A percentile compares a stretch with the other conserved stretches of the same genome.
Evolutionary conservation across 2,113 vertebrate species (phyloP).

Genomic region (Vulpes lagopus): DNA sequence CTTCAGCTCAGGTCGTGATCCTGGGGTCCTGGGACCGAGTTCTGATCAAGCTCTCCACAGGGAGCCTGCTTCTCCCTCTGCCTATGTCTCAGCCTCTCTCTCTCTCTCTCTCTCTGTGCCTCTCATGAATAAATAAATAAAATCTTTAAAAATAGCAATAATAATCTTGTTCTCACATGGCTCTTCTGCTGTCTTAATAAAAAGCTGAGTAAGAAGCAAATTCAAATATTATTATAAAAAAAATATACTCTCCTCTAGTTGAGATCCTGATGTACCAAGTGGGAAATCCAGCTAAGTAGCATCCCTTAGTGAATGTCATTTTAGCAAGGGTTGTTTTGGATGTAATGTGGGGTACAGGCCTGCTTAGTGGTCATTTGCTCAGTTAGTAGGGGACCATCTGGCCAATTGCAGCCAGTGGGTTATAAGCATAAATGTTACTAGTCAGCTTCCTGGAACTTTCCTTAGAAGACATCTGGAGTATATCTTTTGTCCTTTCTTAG

Average conservation of each 20-base stretch:
- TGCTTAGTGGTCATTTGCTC: not conserved
- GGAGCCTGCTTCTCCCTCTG: too few relatives aligned
- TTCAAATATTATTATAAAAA: not conserved
- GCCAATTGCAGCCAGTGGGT: not conserved
- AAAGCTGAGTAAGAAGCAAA: not conserved
- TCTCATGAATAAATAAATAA: too few relatives aligned
- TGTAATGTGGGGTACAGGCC: not conserved
- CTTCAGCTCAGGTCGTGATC: too few relatives aligned
- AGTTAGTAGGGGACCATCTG: not conserved
- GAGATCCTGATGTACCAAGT: not conserved
- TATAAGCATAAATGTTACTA: not conserved
- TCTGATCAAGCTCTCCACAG: too few relatives aligned
- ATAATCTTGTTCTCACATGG: not conserved
- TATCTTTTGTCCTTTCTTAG: not conserved
- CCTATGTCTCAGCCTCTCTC: too few relatives aligned
- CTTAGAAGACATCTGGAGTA: not conserved
- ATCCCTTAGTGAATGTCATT: not conserved
- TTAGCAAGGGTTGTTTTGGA: not conserved
- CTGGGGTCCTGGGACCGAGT: too few relatives aligned
- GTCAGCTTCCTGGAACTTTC: not conserved
- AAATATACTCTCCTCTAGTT: not conserved
- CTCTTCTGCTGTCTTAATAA: not conserved
- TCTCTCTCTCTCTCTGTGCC: too few relatives aligned
- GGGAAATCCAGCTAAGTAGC: not conserved
- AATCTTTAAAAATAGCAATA: too few relatives aligned